Percentiles rank a stretch among this genome's conserved stretches.
Evolutionary conservation across 2,797 vertebrate species (phyloP).

Genomic region (Tapera naevia): DNA sequence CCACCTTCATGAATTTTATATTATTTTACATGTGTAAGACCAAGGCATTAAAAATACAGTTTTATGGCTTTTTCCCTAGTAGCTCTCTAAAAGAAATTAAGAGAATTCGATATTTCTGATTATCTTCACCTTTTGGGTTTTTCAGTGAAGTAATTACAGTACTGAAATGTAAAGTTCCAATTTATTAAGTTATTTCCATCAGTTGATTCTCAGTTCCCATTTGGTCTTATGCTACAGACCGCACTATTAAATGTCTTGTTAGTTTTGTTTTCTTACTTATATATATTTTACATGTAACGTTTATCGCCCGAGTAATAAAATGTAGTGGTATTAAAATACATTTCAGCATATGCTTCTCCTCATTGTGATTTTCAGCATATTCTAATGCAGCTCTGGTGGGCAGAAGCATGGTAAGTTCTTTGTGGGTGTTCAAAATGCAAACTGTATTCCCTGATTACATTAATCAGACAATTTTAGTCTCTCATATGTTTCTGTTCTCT

Average conservation of each 20-base stretch:
- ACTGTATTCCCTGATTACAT: not conserved
- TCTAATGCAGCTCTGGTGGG: not conserved
- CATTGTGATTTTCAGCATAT: not conserved
- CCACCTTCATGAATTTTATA: conserved; percentile 15
- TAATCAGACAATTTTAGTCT: not conserved
- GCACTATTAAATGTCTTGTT: not conserved
- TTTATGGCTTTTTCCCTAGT: not conserved
- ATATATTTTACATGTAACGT: not conserved
- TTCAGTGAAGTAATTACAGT: not conserved
- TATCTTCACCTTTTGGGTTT: not conserved
- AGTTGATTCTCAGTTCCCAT: not conserved
- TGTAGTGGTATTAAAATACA: not conserved
- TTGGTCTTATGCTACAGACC: not conserved
- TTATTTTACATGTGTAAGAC: conserved; percentile 1
- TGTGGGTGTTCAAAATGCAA: not conserved
- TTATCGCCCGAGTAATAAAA: not conserved
- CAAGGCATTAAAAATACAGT: conserved; percentile 8
- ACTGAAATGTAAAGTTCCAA: not conserved
- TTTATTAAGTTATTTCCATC: not conserved
- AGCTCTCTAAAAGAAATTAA: not conserved
- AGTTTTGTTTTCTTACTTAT: not conserved
- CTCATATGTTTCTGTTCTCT: not conserved
- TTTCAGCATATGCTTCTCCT: not conserved
- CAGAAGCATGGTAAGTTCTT: not conserved
- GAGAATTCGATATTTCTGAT: not conserved